Base-by-base conservation (phyloP, 1,140 invertebrate species). In the Ptiloglossa arizonensis region DNA sequence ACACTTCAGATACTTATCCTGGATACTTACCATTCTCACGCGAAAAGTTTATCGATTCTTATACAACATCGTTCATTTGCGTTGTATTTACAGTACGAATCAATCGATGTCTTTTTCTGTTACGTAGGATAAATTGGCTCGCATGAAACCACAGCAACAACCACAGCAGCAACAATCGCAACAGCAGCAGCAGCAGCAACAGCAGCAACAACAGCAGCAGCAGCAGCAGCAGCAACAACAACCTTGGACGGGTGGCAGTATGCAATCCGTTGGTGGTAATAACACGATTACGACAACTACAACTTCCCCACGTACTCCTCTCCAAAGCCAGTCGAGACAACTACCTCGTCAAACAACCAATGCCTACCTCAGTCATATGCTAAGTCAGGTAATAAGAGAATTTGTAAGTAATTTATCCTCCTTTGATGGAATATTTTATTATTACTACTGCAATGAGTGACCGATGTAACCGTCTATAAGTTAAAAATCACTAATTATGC, bases 111-210 rank as follows among this genome's bases (percentile, higher is more conserved):
- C 13, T 8, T 22, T 46, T 0, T 46, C 24, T 44, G 15, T 57
- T 68, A 9, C 27, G 41, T 56, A 92, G 86, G 95, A 95, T 69
- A 94, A 94, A 79, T 89, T 95, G 86, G 92, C 93, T 15, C 89
- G 93, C n/a, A 89, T 94, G 46, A 91, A 92, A 52, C 88, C 90
- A 64, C 80, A 92, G 68, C 92, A 92, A 13, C 90, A 90, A 38
- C 91, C 92, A 71, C 92, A 92, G 0, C 90, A 91, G 11, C 91
- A 92, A 41, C 92, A 93, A 29, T 93, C 93, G 60, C 91, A 94
- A 11, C 92, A 94, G 3, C 90, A 95, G 44, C 94, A 95, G 68
- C 95, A 95, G 68, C 94, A 95, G 71, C 94, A 94, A 72, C 94
- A 95, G 68, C 95, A 95, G 71, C 94, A 95, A 77, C 81, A 86